Evolutionary conservation across 30 jellyfish, hydroid and myxozoan species (phyloP), one percentile per base, ranked within the genome.

Genomic region (Turritopsis dohrnii): DNA sequence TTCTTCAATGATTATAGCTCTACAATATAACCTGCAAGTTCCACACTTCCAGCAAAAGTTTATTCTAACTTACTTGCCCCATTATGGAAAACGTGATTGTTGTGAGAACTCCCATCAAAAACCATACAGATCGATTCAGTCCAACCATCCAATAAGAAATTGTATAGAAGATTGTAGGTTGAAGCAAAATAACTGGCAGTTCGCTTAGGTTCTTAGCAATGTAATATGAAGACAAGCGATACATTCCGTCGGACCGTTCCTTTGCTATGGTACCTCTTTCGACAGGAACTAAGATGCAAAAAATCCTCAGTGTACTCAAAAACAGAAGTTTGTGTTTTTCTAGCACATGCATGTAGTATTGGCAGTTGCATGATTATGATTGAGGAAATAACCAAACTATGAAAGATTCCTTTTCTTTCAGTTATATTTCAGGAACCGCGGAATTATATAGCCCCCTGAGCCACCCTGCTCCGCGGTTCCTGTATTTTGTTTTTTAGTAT

Each of bases 241-340:
- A 88, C 96, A 88, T 88, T 0, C 96, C 96, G 52, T 94, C 91
- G 20, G 96, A 95, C 20, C 96, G 74, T 76, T 88, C 96, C 53
- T 88, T 88, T 21, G 73, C 77, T 75, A 88, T 83, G 0, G 79
- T 90, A 13, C 69, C 60, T 30, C 86, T 30, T 72, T 88, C 96
- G 24, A 75, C 66, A 25, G 96, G 96, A 84, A 88, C 89, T 84
- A 65, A 21, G 26, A 53, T n/a, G n/a, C n/a, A 31, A 74, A 74
- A 9, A 74, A 74, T 69, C 9, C 30, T n/a, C n/a, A n/a, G n/a
- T n/a, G 60, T 3, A 41, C 13, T 41, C 60, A 41, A 41, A 41
- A 3, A 41, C 9, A 41, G 5, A 41, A 41, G 60, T 5, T 5
- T 41, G 5, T 3, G 60, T 41, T 41, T 13, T 13, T 5, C 13